Evolutionary conservation across 2,113 vertebrate species (phyloP), one percentile per base, ranked within the genome.

Genomic region (Labrus mixtus): DNA sequence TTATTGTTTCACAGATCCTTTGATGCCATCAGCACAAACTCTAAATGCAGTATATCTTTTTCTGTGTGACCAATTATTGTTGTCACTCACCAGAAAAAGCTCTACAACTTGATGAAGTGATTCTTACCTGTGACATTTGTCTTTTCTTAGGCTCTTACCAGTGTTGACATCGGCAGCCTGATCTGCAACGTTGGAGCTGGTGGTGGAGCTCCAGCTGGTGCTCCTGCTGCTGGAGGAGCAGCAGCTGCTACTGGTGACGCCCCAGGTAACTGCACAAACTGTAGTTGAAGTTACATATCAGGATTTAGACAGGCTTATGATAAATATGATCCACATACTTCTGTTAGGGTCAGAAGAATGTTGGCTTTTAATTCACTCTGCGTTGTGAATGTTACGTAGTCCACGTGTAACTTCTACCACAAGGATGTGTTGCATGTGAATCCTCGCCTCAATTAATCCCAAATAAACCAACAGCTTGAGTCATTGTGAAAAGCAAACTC

Each of bases 151-250:
- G 97, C 98, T 19, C 93, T 99, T 22, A 92, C 95, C 65, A 97
- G 93, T 15, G 87, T 99, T 4, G 96, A 96, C 94, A 97, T 99
- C 17, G 95, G 96, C 8, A 96, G 96, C 76, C 95, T 99, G 86
- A 98, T 99, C 95, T 97, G 96, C 84, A 98, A 96, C 0, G 97
- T 98, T 0, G 98, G 98, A 33, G 97, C 96, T 0, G 97, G 97
- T 23, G 91, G 89, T n/a, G 96, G 90, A 0, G 94, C 95, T 82
- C 95, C 95, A 0, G 96, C 94, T 0, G 97, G 94, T 3, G 96
- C 95, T 0, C 93, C 95, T 0, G 96, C 96, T 6, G 74, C 73
- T 29, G 80, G 46, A 58, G 84, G 60, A 64, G 84, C 22, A 61
- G 84, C 22, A 36, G 75, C 90, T 23, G 79, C 95, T 19, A 93